Percentiles rank a stretch among this genome's conserved stretches.
These are phyloP conservation scores for Adelges cooleyi DNA, from an alignment of 1,140 invertebrate genomes.

Conservation along the genomic window DNA sequence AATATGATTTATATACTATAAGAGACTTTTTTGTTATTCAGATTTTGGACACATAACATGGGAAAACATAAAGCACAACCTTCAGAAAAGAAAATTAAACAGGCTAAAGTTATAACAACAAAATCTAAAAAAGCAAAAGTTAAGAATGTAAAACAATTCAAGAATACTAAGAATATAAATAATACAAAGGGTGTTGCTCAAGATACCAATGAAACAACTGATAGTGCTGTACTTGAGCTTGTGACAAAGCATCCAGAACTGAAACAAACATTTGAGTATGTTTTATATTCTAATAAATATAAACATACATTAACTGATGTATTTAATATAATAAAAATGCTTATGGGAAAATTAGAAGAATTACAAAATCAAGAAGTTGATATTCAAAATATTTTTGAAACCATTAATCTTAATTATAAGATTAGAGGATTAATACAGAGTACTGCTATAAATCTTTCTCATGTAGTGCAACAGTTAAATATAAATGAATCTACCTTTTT, in stretches of 20 bases:
- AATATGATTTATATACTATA: background rate
- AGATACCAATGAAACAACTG: background rate
- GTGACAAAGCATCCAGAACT: background rate
- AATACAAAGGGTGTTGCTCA: background rate
- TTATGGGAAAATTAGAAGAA: constrained; percentile 5
- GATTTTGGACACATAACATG: background rate
- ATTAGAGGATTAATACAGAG: constrained; percentile 17
- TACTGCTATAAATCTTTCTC: constrained; percentile 19
- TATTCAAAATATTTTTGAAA: background rate
- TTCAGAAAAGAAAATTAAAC: too few relatives aligned
- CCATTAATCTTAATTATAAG: constrained; percentile 5
- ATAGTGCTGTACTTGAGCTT: background rate
- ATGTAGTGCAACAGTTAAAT: constrained; percentile 17
- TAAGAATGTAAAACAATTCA: background rate
- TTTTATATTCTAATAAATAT: constrained; percentile 23
- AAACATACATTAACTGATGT: constrained; percentile 25
- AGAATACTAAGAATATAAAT: background rate
- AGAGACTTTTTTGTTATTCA: constrained; percentile 20
- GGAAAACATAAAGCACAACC: background rate
- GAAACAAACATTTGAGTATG: constrained; percentile 21
- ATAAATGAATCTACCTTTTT: constrained; percentile 10
- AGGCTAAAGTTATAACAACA: background rate
- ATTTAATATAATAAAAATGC: constrained; percentile 23
- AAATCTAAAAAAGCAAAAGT: background rate
- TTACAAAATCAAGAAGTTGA: constrained; percentile 2